Base-by-base conservation (phyloP, 2,888 invertebrate genomes). In the Dyspetes luteomarginatus region DNA sequence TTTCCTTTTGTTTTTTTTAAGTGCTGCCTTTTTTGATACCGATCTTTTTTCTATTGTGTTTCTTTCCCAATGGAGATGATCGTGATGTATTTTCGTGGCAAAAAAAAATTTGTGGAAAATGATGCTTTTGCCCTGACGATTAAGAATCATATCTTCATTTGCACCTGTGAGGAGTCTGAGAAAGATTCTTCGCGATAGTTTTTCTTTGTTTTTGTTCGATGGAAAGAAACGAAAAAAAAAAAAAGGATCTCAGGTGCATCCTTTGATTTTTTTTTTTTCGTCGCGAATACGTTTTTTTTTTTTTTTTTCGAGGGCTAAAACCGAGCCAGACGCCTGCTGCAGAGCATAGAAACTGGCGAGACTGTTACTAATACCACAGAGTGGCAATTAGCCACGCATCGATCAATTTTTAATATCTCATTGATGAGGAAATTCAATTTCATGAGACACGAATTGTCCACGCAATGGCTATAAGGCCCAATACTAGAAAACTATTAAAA, bases 41-140 rank as follows among this genome's bases (percentile, higher is more conserved):
- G 58, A 81, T 78, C 64, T 74, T 74, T 30, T 56, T 5, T 50
- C 52, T 45, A 71, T 45, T 67, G 41, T 58, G 17, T 58, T 50
- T 12, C 17, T n/a, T 36, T 58, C 22, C 3, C n/a, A 50, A 69
- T 43, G 26, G 26, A 3, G 7, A 22, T 52, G 1, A 26, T 71
- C 52, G 15, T 17, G n/a, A 69, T 58, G 7, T 15, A 1, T 30
- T 60, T 41, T 30, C 28, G 9, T 15, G 17, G 5, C 50, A 28
- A 45, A 22, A 17, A n/a, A 43, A 76, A 77, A 55, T 36, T 50
- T 24, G 15, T 30, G 26, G 9, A 52, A 45, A 56, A 55, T 30
- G 30, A 45, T 41, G 7, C 3, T 19, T 45, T 7, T 12, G n/a
- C 19, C 9, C 5, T 7, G 68, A 55, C 48, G 9, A 22, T 4